Evolutionary conservation across 2,888 invertebrate species (phyloP), one percentile per base, ranked within the genome.

Genomic region (Apotomis betuletana): DNA sequence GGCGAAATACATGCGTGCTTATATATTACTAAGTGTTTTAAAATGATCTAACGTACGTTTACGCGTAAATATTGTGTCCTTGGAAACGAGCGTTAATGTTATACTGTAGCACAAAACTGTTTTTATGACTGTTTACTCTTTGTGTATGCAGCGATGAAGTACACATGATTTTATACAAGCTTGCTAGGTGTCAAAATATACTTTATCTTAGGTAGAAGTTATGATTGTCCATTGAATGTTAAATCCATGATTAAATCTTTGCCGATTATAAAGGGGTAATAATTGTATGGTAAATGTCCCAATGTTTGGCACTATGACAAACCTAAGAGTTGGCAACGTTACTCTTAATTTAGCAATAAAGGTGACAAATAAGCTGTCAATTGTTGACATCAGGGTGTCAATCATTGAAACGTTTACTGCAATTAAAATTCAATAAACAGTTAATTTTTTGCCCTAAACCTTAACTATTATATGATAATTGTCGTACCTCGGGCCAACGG

Each of bases 401-500:
- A 27, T 27, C 27, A 2, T 27, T 27, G 27, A 2, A 27, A 27
- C 27, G 27, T 27, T 27, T 52, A 63, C 9, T 55, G 54, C 44
- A 65, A 41, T n/a, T 57, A 13, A 57, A 38, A 64, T 41, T 63
- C 6, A 49, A 49, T 49, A 36, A n/a, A 36, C 44, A 15, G 15
- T 15, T 44, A n/a, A 54, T 55, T 6, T 55, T 13, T 38, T 44
- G 5, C 54, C 12, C 27, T 38, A 13, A 5, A 46, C n/a, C n/a
- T 46, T n/a, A 55, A 60, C 49, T 54, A 70, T 60, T 64, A 46
- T 65, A 59, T 41, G 52, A 9, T 44, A 12, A 41, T 52, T 55
- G 55, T 49, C 38, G 61, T 71, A 57, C 61, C 44, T 51, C 49
- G 51, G 44, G 60, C 46, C 60, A 65, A 65, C 79, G 80, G 80